Percentiles rank a stretch among this genome's conserved stretches.
These are phyloP conservation scores for Zosterops borbonicus DNA, from an alignment of 2,113 vertebrate species.

Conservation along the genomic window DNA sequence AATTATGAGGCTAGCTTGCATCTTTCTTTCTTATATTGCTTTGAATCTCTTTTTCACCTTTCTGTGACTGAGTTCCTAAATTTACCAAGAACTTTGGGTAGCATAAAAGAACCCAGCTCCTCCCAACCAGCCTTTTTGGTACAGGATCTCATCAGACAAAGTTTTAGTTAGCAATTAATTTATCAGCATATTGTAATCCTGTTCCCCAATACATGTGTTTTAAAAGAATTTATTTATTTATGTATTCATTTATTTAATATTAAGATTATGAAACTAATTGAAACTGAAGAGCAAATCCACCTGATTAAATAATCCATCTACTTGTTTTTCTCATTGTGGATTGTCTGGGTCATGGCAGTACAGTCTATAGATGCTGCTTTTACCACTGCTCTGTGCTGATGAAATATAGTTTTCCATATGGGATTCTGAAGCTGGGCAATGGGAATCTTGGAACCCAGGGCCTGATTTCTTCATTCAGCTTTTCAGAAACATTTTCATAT, in stretches of 20 bases:
- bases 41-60: neutral
- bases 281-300: neutral
- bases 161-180: neutral
- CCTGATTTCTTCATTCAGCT: neutral
- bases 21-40: neutral
- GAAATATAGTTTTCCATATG: neutral
- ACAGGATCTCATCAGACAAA: too few species aligned
- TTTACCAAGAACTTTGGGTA: neutral
- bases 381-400: neutral
- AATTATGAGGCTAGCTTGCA: neutral
- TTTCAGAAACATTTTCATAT: neutral
- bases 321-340: neutral
- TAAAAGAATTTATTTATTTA: neutral
- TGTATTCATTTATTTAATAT: neutral
- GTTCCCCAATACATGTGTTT: fast-evolving
- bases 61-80: neutral
- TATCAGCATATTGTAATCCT: neutral
- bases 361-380: neutral
- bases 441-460: neutral
- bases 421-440: fast-evolving
- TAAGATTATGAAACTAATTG: neutral
- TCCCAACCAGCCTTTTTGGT: neutral
- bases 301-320: neutral
- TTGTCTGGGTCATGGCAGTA: neutral
- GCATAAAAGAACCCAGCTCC: neutral